Evolutionary conservation across 2,888 invertebrate genomes (phyloP).

Genomic region (Ceriagrion tenellum): DNA sequence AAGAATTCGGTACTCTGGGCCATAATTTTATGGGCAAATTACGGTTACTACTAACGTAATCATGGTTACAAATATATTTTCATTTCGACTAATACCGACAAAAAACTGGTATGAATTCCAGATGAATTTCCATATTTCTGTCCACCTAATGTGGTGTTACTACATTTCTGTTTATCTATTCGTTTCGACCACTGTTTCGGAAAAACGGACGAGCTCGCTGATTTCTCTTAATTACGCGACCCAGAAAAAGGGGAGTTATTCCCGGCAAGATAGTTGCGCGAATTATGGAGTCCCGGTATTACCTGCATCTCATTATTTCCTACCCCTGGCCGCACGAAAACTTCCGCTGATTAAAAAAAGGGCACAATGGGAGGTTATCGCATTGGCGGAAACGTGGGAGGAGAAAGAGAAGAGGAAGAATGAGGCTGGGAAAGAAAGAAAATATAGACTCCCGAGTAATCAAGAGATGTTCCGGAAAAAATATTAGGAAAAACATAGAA

Average conservation of each 20-base stretch:
- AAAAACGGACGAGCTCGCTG: not conserved
- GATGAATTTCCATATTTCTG: not conserved
- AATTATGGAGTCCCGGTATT: not conserved
- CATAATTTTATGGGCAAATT: too few relatives aligned
- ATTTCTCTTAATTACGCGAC: not conserved
- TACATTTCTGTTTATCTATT: not conserved
- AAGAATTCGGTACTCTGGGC: too few relatives aligned
- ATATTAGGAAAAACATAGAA: too few relatives aligned
- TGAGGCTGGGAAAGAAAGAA: too few relatives aligned
- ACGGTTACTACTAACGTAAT: too few relatives aligned
- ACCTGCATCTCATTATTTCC: constrained; percentile 24
- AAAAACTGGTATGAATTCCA: not conserved
- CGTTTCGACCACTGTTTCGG: not conserved
- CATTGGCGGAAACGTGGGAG: not conserved
- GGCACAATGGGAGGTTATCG: constrained; percentile 1
- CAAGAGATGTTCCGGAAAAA: too few relatives aligned
- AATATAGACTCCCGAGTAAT: not conserved
- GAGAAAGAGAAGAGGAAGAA: not conserved
- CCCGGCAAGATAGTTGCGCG: not conserved
- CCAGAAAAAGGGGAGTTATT: not conserved
- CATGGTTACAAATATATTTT: not conserved
- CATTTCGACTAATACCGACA: not conserved
- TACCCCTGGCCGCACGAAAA: not conserved
- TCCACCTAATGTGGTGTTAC: not conserved
- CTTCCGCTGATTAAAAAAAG: not conserved